A percentile compares a stretch with the other conserved stretches of the same genome.
Conservation (phyloP, 2,113 vertebrate species). For the Muntiacus reevesi region DNA sequence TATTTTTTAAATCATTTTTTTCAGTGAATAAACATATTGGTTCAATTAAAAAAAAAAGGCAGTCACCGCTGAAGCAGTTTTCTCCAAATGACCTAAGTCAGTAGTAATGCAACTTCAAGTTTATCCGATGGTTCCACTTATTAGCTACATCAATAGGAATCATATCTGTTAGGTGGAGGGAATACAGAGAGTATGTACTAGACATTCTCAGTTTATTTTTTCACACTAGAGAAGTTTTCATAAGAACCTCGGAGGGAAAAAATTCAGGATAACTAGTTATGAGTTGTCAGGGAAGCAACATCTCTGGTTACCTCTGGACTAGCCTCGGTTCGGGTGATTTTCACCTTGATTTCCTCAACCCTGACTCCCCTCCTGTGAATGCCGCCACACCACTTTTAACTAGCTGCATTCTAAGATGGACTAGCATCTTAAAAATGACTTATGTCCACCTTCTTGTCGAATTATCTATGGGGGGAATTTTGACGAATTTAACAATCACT, state of each 20-base stretch:
- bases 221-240: neutral
- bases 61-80: neutral
- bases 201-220: neutral
- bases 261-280: rapidly evolving
- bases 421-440: neutral
- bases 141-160: neutral
- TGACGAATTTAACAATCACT: neutral
- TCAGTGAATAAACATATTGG: neutral
- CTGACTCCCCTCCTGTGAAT: neutral
- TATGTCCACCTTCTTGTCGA: neutral
- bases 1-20: neutral
- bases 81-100: neutral
- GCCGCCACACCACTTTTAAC: neutral
- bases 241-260: neutral
- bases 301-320: neutral
- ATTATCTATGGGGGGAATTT: neutral
- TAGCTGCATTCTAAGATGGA: neutral
- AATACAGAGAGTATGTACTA: neutral
- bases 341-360: neutral
- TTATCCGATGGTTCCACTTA: neutral
- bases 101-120: neutral
- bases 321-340: neutral
- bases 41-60: neutral
- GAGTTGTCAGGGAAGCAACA: neutral
- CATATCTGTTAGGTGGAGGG: neutral